Evolutionary conservation across 2,113 vertebrate species (phyloP).

Genomic region (Nycticebus coucang): DNA sequence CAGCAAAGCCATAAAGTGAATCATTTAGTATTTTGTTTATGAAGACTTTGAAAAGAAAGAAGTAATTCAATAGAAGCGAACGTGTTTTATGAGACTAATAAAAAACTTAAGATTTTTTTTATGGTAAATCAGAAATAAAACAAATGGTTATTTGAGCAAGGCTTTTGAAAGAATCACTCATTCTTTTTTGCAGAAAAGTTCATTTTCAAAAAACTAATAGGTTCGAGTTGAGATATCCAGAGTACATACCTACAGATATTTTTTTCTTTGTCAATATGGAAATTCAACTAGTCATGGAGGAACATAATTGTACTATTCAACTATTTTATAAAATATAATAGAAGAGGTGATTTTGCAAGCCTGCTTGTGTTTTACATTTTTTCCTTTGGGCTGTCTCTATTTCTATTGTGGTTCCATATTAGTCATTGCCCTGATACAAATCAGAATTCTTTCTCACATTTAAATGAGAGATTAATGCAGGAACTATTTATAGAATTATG

Average conservation of each 20-base stretch:
- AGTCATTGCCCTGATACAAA: neutral
- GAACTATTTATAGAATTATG: neutral
- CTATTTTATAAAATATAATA: neutral
- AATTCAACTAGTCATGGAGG: neutral
- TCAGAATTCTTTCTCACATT: neutral
- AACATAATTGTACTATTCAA: neutral
- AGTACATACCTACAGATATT: neutral
- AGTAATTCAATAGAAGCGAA: neutral
- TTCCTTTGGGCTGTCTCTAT: neutral
- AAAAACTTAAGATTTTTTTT: neutral
- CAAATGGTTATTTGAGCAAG: neutral
- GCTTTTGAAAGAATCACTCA: constrained; percentile 1
- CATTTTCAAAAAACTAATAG: constrained; percentile 27
- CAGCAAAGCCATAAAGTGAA: neutral
- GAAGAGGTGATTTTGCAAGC: neutral
- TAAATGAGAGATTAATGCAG: neutral
- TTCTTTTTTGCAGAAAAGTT: neutral
- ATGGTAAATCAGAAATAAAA: neutral
- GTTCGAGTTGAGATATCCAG: neutral
- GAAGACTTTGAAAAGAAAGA: neutral
- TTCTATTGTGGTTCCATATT: neutral
- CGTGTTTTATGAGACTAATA: constrained; percentile 15
- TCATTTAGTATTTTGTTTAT: constrained; percentile 4
- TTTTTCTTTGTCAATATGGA: neutral
- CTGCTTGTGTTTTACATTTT: neutral